Evolutionary conservation across 1,140 invertebrate genomes (phyloP).

Genomic region (Olivierus martensii): DNA sequence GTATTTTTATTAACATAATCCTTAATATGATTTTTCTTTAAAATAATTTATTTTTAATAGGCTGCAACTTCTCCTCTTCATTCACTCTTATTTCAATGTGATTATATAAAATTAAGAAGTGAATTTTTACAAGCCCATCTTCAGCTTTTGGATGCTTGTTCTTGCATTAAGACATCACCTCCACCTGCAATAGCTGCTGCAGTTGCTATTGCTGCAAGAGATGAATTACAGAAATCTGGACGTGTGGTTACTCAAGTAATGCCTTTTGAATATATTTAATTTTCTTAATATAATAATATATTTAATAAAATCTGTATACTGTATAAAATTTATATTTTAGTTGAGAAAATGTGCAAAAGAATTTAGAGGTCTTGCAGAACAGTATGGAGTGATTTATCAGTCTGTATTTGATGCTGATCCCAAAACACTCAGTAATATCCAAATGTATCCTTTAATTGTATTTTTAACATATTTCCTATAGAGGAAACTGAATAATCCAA

Average conservation of each 20-base stretch:
- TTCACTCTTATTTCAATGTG: slow-evolving; percentile 57
- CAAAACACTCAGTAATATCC: slow-evolving; percentile 62
- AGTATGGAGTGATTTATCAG: slow-evolving; percentile 70
- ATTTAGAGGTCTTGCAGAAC: slow-evolving; percentile 54
- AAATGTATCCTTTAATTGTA: slow-evolving; percentile 39
- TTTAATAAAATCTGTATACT: neutral
- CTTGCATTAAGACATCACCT: slow-evolving; percentile 72
- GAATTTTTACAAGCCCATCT: slow-evolving; percentile 61
- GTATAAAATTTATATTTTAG: slow-evolving; percentile 31
- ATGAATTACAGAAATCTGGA: slow-evolving; percentile 67
- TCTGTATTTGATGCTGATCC: slow-evolving; percentile 87
- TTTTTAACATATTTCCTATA: too few species aligned
- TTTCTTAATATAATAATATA: neutral
- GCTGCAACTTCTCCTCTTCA: slow-evolving; percentile 49
- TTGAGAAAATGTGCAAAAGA: slow-evolving; percentile 60
- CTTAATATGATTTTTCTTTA: too few species aligned
- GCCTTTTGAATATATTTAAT: too few species aligned
- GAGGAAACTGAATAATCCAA: too few species aligned
- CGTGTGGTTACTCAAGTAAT: slow-evolving; percentile 37
- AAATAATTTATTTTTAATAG: slow-evolving; percentile 31
- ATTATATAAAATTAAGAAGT: slow-evolving; percentile 55
- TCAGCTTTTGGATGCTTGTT: slow-evolving; percentile 58
- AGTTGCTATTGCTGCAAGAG: slow-evolving; percentile 56
- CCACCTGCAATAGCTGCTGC: slow-evolving; percentile 80
- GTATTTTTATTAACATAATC: neutral